phyloP scores from a whole-genome alignment of 2,113 vertebrate species.

The Abramis brama region DNA sequence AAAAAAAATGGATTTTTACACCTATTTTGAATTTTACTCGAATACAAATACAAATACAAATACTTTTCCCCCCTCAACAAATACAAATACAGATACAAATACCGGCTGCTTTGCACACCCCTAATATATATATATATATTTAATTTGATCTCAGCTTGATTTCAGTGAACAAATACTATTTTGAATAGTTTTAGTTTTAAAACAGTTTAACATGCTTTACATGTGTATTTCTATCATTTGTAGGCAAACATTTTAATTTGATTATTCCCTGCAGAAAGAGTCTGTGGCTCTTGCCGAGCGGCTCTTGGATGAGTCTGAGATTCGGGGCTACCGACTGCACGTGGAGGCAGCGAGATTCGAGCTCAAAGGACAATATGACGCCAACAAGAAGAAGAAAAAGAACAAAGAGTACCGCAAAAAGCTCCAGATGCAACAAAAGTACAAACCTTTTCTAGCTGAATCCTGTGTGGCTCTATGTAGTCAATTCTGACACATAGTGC shows the following conservation, averaged over 20 bases:
- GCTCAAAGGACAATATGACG: slow-evolving; percentile 92
- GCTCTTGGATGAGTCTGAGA: slow-evolving; percentile 90
- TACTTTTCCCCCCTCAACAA: too few species aligned
- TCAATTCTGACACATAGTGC: not conserved
- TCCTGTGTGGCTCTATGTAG: not conserved
- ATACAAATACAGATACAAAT: too few species aligned
- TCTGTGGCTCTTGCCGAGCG: slow-evolving; percentile 88
- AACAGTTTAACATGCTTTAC: not conserved
- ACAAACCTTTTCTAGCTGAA: slow-evolving; percentile 50
- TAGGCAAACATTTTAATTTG: not conserved
- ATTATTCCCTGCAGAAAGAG: slow-evolving; percentile 81
- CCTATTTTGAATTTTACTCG: too few species aligned
- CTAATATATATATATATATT: too few species aligned
- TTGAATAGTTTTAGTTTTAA: not conserved
- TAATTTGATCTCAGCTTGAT: not conserved
- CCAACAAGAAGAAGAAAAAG: slow-evolving; percentile 95
- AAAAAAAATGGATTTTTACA: too few species aligned
- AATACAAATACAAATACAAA: too few species aligned
- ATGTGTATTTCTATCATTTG: not conserved
- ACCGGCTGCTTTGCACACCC: too few species aligned
- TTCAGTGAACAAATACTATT: not conserved
- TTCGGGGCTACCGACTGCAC: slow-evolving; percentile 90
- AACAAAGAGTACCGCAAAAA: slow-evolving; percentile 94
- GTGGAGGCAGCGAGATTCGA: slow-evolving; percentile 93
- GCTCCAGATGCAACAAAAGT: slow-evolving; percentile 92